phyloP scores from a whole-genome alignment of 1,140 invertebrate species.

The Diachasmimorpha longicaudata region DNA sequence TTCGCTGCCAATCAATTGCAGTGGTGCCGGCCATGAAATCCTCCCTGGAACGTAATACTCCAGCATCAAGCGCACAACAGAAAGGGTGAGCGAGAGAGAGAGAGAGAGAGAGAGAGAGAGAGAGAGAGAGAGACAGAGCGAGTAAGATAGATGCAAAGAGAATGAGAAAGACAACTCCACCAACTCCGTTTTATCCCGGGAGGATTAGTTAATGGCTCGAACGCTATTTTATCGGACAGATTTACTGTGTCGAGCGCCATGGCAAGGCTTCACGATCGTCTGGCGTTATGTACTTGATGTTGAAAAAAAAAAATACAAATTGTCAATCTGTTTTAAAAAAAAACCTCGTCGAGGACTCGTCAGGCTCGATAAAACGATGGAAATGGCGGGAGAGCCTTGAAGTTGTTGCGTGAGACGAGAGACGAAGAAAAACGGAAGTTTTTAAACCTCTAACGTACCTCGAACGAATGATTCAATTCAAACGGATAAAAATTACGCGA shows the following conservation, averaged over 20 bases:
- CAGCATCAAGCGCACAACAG: neutral
- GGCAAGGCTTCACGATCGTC: neutral
- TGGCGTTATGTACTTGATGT: neutral
- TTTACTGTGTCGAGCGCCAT: slow-evolving; percentile 45
- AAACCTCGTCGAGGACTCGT: neutral
- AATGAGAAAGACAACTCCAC: neutral
- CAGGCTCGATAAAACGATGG: neutral
- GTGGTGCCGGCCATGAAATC: slow-evolving; percentile 43
- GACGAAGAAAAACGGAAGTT: no score
- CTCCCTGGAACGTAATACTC: slow-evolving; percentile 5
- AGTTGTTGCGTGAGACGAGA: no score
- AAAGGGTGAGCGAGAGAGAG: neutral
- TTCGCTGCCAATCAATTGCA: slow-evolving; percentile 57
- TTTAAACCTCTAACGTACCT: no score
- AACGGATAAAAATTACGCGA: no score
- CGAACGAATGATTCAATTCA: no score
- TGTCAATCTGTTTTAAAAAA: neutral
- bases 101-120: neutral
- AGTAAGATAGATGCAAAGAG: neutral
- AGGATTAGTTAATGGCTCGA: slow-evolving; percentile 60
- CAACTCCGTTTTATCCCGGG: slow-evolving; percentile 48
- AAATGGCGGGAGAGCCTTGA: neutral
- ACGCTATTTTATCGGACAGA: slow-evolving; percentile 58
- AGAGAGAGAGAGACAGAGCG: neutral
- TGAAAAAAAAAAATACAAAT: neutral